Evolutionary conservation across 2,113 vertebrate species (phyloP), one percentile per base, ranked within the genome.

Genomic region (Passer montanus): DNA sequence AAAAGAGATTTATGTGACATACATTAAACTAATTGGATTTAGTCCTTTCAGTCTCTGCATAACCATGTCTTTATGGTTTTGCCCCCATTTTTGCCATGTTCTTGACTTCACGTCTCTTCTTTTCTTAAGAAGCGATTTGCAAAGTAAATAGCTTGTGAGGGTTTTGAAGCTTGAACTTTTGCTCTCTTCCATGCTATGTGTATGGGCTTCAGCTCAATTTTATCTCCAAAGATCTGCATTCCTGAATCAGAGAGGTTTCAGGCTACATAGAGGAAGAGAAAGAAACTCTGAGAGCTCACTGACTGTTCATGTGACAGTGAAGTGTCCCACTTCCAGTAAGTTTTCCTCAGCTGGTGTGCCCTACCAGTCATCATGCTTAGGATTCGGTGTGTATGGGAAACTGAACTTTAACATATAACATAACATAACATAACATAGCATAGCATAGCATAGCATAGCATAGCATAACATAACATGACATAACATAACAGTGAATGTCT

Each of bases 171-270:
- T 77, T 69, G 27, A 58, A 44, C 19, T 60, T 72, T 85, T 72
- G 10, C 9, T 79, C 15, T 49, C 13, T 55, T 70, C 47, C 4
- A 1, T 35, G 20, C 11, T 59, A 12, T 0, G 0, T n/a, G 8
- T 15, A 55, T 11, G 0, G 6, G 8, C 15, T 72, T 79, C 72
- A 31, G 27, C 37, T 60, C 37, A 14, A 68, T 13, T 41, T 41
- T 41, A 41, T 9, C 12, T 55, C 41, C 22, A 12, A 80, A 64
- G 9, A 73, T 85, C 15, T 52, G 6, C 7, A 26, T 55, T 62
- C 84, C 41, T 43, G 28, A 75, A 58, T 10, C 41, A 73, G 33
- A 75, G 10, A 72, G 1, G 2, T 60, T 59, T 88, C 26, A 31
- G 9, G 17, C 10, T 82, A 33, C 31, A 7, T 0, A 66, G 20